phyloP scores from a whole-genome alignment of 1,140 invertebrate species.

The Brachionus paranguensis region DNA sequence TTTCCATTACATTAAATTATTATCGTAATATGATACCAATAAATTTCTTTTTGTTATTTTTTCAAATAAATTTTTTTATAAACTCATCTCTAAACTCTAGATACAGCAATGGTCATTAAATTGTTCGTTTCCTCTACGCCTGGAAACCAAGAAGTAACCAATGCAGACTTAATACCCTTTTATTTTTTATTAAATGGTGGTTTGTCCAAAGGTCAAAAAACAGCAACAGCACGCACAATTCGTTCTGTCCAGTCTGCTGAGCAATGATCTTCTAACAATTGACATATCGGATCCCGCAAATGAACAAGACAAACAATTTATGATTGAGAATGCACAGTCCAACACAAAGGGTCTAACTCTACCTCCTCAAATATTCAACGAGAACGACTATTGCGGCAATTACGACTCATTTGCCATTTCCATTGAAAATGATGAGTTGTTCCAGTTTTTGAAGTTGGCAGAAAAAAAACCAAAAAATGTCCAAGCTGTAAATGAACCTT shows the following conservation, averaged over 20 bases:
- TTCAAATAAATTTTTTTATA: background rate
- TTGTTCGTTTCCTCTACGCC: constrained; percentile 81
- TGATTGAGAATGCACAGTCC: constrained; percentile 74
- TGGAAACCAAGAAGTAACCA: constrained; percentile 76
- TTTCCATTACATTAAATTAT: background rate
- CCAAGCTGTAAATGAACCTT: constrained; percentile 1
- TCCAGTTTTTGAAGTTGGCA: constrained; percentile 27
- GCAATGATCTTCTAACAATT: constrained; percentile 75
- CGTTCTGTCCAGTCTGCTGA: constrained; percentile 76
- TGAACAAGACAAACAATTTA: constrained; percentile 80
- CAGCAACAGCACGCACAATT: constrained; percentile 81
- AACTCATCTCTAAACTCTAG: background rate
- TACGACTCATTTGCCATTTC: background rate
- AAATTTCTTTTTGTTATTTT: background rate
- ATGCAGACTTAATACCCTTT: constrained; percentile 28
- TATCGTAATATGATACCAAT: background rate
- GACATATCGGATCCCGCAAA: constrained; percentile 85
- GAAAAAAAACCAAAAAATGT: background rate
- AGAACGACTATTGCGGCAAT: constrained; percentile 76
- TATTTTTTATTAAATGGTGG: background rate
- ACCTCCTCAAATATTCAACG: constrained; percentile 88
- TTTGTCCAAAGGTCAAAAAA: constrained; percentile 74
- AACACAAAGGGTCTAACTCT: constrained; percentile 64
- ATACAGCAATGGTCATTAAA: constrained; percentile 70
- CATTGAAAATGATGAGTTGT: constrained; percentile 25